Evolutionary conservation across 64 coral and sea anemone species (phyloP).

Genomic region (Exaiptasia diaphana): DNA sequence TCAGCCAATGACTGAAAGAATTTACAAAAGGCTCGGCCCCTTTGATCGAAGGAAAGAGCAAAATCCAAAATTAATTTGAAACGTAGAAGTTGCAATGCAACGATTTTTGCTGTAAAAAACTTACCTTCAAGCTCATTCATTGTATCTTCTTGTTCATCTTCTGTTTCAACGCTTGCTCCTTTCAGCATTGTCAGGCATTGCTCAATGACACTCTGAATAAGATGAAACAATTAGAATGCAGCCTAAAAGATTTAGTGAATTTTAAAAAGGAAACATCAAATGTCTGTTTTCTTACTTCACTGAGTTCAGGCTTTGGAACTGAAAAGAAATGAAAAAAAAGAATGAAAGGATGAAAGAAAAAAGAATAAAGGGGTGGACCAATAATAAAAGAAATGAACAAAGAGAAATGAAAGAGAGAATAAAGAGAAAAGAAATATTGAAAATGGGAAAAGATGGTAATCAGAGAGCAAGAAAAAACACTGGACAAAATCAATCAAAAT

Average conservation of each 20-base stretch:
- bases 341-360: background rate
- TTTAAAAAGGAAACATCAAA: background rate
- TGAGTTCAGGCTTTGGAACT: slow-evolving; percentile 70
- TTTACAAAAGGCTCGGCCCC: background rate
- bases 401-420: background rate
- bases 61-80: background rate
- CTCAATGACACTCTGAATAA: slow-evolving; percentile 69
- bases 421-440: background rate
- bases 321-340: background rate
- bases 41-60: background rate
- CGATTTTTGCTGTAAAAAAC: background rate
- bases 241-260: background rate
- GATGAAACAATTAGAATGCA: background rate
- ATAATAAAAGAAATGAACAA: background rate
- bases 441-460: background rate
- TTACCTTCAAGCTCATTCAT: slow-evolving; percentile 84
- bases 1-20: background rate
- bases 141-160: slow-evolving; percentile 66
- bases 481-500: background rate
- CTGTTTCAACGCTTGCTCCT: slow-evolving; percentile 71
- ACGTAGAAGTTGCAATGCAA: background rate
- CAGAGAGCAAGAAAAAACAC: too few relatives aligned
- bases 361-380: background rate
- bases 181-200: slow-evolving; percentile 71
- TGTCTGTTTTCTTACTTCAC: slow-evolving; percentile 31